A percentile compares a stretch with the other conserved stretches of the same genome.
These are phyloP conservation scores for Anaspis maculata DNA, from an alignment of 2,888 invertebrate genomes.

Conservation along the genomic window DNA sequence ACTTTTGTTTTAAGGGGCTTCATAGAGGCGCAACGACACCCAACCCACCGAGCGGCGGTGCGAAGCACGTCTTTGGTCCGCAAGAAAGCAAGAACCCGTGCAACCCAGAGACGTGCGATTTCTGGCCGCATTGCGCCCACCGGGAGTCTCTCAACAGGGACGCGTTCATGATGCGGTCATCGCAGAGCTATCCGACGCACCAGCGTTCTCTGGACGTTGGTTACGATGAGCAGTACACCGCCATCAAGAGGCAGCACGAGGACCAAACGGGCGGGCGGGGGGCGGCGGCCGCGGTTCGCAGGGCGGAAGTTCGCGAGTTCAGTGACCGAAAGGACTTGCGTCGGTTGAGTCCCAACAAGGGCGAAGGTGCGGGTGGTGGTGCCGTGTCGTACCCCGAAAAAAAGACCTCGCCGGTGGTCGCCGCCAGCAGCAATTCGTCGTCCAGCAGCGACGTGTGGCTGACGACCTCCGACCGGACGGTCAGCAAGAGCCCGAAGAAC, in stretches of 20 bases:
- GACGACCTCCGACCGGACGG: constrained; percentile 46
- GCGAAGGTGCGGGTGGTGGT: background rate
- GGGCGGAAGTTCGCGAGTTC: background rate
- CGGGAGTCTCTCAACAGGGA: constrained; percentile 35
- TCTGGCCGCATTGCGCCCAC: constrained; percentile 54
- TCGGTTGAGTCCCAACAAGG: background rate
- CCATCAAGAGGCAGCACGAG: constrained; percentile 2
- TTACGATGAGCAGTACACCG: constrained; percentile 7
- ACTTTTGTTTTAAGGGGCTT: constrained; percentile 38
- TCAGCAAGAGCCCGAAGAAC: constrained; percentile 43
- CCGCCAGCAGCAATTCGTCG: constrained; percentile 34
- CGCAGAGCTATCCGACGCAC: constrained; percentile 49
- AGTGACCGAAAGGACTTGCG: too few species aligned
- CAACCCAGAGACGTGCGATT: constrained; percentile 51
- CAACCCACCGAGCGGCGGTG: constrained; percentile 24
- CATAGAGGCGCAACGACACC: constrained; percentile 46
- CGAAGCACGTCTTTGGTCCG: too few species aligned
- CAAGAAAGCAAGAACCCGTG: constrained; percentile 36
- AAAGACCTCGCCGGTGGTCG: constrained; percentile 12
- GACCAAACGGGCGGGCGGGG: constrained; percentile 7
- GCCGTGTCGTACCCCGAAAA: constrained; percentile 12
- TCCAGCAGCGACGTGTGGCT: constrained; percentile 49
- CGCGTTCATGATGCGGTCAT: constrained; percentile 41
- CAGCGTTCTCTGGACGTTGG: constrained; percentile 39
- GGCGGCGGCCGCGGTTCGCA: background rate